Conservation (phyloP, 2,888 invertebrate genomes). For the Tachina grossa region DNA sequence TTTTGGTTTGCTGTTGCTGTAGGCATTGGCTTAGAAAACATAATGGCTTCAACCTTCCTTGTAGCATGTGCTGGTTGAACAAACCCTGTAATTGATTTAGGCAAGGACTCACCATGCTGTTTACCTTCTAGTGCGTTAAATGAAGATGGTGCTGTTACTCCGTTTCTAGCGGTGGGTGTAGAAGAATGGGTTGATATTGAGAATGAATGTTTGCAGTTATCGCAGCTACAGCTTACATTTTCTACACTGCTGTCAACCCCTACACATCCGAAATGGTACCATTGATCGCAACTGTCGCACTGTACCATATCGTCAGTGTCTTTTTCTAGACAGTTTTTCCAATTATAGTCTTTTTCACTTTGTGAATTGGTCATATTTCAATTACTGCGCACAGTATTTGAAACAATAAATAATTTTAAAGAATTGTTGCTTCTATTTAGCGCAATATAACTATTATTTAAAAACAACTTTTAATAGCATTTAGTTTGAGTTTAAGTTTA, state of each 20-base stretch:
- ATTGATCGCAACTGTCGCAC: slow-evolving; percentile 21
- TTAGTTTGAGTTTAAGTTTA: no score
- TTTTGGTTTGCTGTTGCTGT: not conserved
- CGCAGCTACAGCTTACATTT: slow-evolving; percentile 13
- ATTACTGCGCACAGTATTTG: not conserved
- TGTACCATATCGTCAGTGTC: slow-evolving; percentile 31
- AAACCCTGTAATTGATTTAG: not conserved
- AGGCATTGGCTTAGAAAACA: not conserved
- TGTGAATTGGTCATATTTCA: not conserved
- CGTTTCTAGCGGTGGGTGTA: not conserved
- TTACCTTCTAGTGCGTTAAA: no score
- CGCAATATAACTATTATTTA: no score
- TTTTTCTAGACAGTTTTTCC: not conserved
- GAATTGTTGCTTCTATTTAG: not conserved
- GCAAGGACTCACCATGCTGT: not conserved
- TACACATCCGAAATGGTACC: slow-evolving; percentile 13
- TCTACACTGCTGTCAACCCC: slow-evolving; percentile 1
- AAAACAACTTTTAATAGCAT: no score
- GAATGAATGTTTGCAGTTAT: not conserved
- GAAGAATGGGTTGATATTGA: not conserved
- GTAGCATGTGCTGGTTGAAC: not conserved
- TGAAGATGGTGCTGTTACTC: not conserved
- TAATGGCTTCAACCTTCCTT: not conserved
- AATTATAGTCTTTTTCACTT: slow-evolving; percentile 6
- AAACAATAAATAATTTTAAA: not conserved